Evolutionary conservation across 2,113 vertebrate species (phyloP).

Genomic region (Chunga burmeisteri): DNA sequence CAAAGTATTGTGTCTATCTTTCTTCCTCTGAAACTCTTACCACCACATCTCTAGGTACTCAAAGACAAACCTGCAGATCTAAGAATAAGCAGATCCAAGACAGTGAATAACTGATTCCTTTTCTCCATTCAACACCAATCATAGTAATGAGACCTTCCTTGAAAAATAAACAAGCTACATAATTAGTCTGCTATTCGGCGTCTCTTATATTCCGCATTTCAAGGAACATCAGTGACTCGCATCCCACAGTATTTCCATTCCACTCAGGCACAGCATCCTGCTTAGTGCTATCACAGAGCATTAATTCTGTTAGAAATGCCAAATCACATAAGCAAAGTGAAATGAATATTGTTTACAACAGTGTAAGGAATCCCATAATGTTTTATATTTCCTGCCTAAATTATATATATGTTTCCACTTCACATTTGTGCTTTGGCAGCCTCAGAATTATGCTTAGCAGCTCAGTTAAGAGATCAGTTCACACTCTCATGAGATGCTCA

Average conservation of each 20-base stretch:
- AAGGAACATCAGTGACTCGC: neutral
- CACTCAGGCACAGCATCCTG: neutral
- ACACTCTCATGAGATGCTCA: neutral
- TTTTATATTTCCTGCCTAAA: slow-evolving; percentile 28
- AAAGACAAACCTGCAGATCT: neutral
- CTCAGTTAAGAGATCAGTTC: neutral
- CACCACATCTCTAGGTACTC: neutral
- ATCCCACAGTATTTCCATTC: neutral
- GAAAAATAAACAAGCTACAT: slow-evolving; percentile 22
- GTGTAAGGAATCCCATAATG: slow-evolving; percentile 1
- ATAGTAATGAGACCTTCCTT: neutral
- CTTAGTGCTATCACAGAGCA: neutral
- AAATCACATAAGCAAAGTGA: slow-evolving; percentile 3
- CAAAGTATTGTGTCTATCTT: neutral
- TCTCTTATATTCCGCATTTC: neutral
- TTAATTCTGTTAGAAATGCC: slow-evolving; percentile 1
- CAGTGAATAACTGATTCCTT: neutral
- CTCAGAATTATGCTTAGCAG: neutral
- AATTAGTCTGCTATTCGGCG: neutral
- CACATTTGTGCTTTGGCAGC: slow-evolving; percentile 40
- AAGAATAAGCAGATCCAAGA: neutral
- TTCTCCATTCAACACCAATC: neutral
- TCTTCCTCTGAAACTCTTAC: neutral
- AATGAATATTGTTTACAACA: slow-evolving; percentile 31
- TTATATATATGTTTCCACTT: neutral